Conservation (phyloP, 1,140 invertebrate species). For the Harpegnathos saltator region DNA sequence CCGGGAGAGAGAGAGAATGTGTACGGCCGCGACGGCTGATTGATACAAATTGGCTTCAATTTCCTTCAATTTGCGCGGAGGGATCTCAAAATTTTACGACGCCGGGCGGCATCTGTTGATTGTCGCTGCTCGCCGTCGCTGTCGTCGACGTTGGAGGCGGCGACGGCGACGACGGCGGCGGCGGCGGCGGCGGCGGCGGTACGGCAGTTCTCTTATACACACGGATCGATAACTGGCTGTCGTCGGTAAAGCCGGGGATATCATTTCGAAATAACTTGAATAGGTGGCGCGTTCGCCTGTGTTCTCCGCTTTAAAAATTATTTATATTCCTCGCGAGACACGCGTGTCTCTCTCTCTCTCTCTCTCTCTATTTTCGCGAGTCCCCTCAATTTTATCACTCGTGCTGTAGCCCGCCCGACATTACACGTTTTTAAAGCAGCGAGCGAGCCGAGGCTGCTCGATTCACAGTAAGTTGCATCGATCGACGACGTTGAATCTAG, state of each 20-base stretch:
- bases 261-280: slow-evolving; percentile 17
- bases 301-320: too few species aligned
- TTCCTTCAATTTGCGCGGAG: slow-evolving; percentile 70
- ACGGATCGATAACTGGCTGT: slow-evolving; percentile 35
- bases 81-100: slow-evolving; percentile 46
- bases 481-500: not conserved
- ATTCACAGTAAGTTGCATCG: not conserved
- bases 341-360: not conserved
- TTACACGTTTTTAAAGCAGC: too few species aligned
- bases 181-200: not conserved
- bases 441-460: too few species aligned
- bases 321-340: too few species aligned
- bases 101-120: slow-evolving; percentile 67
- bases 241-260: slow-evolving; percentile 48
- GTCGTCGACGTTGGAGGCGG: not conserved
- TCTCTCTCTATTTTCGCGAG: not conserved
- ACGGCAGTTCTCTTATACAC: slow-evolving; percentile 7
- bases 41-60: slow-evolving; percentile 81
- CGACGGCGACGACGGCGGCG: not conserved
- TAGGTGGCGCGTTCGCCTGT: slow-evolving; percentile 18
- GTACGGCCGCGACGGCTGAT: slow-evolving; percentile 70
- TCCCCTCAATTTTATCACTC: too few species aligned
- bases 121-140: too few species aligned
- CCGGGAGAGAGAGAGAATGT: slow-evolving; percentile 47
- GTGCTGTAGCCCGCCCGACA: too few species aligned